Conservation (phyloP, 2,113 vertebrate species). For the Heteronetta atricapilla region DNA sequence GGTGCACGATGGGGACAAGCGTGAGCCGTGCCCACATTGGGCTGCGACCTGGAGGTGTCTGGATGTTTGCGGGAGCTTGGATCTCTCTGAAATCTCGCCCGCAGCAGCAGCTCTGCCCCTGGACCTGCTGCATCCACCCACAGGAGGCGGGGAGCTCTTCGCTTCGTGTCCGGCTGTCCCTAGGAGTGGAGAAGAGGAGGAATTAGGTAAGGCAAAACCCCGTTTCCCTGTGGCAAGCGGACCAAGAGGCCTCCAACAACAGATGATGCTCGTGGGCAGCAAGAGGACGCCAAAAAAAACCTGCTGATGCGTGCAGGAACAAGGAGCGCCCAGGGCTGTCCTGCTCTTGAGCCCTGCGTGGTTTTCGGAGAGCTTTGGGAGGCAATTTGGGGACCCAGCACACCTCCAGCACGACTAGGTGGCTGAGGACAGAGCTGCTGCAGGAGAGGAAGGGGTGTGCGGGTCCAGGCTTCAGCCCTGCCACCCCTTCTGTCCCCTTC, state of each 20-base stretch:
- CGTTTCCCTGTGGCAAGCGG: not conserved
- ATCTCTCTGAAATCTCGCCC: not conserved
- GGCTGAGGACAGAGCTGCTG: not conserved
- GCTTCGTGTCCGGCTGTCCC: rapidly evolving
- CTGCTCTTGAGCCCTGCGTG: rapidly evolving
- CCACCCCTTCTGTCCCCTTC: no score
- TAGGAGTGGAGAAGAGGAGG: not conserved
- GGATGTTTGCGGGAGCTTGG: rapidly evolving
- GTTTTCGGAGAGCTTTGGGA: rapidly evolving
- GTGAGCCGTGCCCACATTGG: no score
- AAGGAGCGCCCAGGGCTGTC: rapidly evolving
- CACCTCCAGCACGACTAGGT: not conserved
- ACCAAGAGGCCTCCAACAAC: not conserved
- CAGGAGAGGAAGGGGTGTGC: not conserved
- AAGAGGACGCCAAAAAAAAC: not conserved
- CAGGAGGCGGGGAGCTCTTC: not conserved
- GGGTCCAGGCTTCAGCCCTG: no score
- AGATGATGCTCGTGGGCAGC: not conserved
- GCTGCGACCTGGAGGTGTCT: not conserved
- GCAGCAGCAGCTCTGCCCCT: not conserved
- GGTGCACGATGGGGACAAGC: no score
- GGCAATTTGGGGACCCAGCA: not conserved
- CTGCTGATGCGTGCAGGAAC: not conserved
- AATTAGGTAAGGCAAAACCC: not conserved
- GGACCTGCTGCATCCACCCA: not conserved